A percentile compares a stretch with the other conserved stretches of the same genome.
These are phyloP conservation scores for Bradysia coprophila DNA, from an alignment of 1,140 invertebrate species.

Conservation along the genomic window DNA sequence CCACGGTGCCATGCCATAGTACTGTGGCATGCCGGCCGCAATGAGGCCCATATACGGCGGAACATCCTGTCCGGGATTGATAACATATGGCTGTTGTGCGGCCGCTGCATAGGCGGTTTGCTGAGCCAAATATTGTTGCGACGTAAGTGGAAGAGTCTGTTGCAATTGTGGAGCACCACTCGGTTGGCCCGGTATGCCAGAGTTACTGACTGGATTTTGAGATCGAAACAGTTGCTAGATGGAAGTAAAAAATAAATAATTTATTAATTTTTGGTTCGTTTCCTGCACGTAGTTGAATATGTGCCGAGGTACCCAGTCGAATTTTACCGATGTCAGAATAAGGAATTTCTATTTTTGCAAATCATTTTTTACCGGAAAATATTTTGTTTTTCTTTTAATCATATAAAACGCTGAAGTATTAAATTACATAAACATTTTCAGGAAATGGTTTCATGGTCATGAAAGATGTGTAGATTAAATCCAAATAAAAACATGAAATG, in stretches of 20 bases:
- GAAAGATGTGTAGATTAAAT: no score
- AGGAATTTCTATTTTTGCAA: no score
- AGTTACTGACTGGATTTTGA: constrained; percentile 41
- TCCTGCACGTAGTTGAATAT: no score
- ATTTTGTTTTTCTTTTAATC: no score
- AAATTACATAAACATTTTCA: no score
- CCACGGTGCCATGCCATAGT: constrained; percentile 66
- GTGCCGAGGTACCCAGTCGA: no score
- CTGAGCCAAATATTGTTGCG: constrained; percentile 24
- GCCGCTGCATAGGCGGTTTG: constrained; percentile 32
- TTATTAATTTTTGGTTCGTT: no score
- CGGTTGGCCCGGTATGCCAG: constrained; percentile 42
- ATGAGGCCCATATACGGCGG: constrained; percentile 37
- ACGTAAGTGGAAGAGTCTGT: constrained; percentile 51
- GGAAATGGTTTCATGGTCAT: no score
- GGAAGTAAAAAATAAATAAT: constrained; percentile 13
- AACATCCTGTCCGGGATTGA: constrained; percentile 47
- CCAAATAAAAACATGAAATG: no score
- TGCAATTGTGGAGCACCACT: constrained; percentile 32
- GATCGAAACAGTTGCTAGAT: constrained; percentile 74
- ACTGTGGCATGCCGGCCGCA: constrained; percentile 53
- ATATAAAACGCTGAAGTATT: no score
- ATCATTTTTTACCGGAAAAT: no score
- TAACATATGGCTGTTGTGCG: constrained; percentile 66
- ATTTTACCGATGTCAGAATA: no score